Evolutionary conservation across 2,113 vertebrate species (phyloP).

Genomic region (Odocoileus hemionus): DNA sequence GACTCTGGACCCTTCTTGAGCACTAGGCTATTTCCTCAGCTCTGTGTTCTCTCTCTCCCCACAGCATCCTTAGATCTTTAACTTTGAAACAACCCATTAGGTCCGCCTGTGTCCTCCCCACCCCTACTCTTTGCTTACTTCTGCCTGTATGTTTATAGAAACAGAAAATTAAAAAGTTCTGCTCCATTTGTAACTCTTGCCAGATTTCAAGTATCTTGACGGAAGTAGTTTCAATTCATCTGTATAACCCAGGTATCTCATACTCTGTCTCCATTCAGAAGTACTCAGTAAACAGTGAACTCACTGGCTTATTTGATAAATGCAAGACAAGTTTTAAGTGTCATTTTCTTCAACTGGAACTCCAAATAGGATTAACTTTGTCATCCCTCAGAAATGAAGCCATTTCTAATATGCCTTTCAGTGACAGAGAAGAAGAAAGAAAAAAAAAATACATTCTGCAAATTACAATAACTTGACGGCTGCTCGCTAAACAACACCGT

Average conservation of each 20-base stretch:
- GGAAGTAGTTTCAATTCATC: not conserved
- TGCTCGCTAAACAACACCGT: constrained; percentile 79
- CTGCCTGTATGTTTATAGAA: not conserved
- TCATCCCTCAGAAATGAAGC: constrained; percentile 77
- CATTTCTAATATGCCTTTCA: constrained; percentile 71
- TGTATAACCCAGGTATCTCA: not conserved
- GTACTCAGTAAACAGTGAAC: constrained; percentile 2
- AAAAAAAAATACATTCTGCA: constrained; percentile 63
- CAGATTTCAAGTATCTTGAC: not conserved
- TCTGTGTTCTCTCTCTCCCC: not conserved
- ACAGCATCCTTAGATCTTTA: not conserved
- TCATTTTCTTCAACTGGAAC: constrained; percentile 67
- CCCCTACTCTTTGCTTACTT: not conserved
- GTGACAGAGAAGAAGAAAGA: constrained; percentile 52
- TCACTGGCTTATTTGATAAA: constrained; percentile 68
- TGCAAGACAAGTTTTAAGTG: constrained; percentile 63
- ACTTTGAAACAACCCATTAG: not conserved
- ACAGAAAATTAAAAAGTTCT: not conserved
- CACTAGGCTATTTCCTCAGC: accelerated
- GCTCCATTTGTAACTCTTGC: not conserved
- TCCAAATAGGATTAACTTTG: constrained; percentile 78
- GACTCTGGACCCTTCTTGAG: not conserved
- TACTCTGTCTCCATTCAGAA: not conserved
- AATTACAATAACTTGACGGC: constrained; percentile 80
- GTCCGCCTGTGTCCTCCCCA: not conserved